Conservation (phyloP, 2,797 vertebrate genomes). For the Scyliorhinus canicula region DNA sequence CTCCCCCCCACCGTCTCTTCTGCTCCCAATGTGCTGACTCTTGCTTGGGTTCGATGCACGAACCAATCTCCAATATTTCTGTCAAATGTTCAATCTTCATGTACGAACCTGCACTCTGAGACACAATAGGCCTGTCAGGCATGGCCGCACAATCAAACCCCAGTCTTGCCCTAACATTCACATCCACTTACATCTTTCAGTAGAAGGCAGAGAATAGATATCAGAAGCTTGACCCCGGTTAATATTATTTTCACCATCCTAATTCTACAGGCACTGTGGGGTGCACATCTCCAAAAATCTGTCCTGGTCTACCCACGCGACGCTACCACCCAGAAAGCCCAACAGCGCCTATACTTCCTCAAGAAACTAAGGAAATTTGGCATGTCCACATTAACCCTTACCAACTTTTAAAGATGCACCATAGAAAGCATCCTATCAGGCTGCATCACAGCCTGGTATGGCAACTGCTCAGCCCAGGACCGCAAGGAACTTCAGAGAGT, state of each 20-base stretch:
- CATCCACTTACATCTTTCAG: not conserved
- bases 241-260: not conserved
- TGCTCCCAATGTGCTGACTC: not conserved
- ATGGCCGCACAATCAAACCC: not conserved
- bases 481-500: too few relatives aligned
- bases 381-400: too few relatives aligned
- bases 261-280: not conserved
- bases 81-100: not conserved
- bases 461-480: too few relatives aligned
- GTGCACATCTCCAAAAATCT: too few relatives aligned
- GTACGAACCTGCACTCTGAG: not conserved
- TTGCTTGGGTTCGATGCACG: not conserved
- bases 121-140: not conserved
- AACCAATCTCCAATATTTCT: not conserved
- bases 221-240: not conserved
- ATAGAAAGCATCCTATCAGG: too few relatives aligned
- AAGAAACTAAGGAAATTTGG: too few relatives aligned
- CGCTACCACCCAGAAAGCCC: too few relatives aligned
- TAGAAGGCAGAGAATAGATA: not conserved
- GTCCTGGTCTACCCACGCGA: too few relatives aligned
- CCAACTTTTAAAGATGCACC: too few relatives aligned
- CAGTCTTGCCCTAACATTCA: not conserved
- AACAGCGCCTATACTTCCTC: too few relatives aligned
- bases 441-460: too few relatives aligned
- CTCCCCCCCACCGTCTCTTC: not conserved